Percentiles rank a stretch among this genome's conserved stretches.
Conservation (phyloP, 2,888 invertebrate species). For the Rotaria magnacalcarata region DNA sequence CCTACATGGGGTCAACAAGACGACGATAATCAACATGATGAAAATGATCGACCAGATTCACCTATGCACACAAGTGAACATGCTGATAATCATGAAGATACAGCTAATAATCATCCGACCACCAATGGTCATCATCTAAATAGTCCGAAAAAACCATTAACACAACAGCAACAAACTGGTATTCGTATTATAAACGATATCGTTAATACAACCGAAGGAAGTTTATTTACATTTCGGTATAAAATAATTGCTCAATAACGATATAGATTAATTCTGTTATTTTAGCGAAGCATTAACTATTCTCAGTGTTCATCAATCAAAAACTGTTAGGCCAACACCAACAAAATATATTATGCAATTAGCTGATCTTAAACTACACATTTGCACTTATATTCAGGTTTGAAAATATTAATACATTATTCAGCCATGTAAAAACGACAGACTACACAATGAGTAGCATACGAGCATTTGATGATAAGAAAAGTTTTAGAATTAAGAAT, state of each 20-base stretch:
- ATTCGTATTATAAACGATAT: constrained; percentile 55
- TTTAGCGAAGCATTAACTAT: constrained; percentile 65
- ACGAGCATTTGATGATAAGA: too few relatives aligned
- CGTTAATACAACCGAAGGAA: constrained; percentile 55
- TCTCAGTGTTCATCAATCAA: constrained; percentile 59
- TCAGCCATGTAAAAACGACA: neutral
- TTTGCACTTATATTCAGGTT: constrained; percentile 64
- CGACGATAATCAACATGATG: constrained; percentile 50
- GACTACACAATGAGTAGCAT: too few relatives aligned
- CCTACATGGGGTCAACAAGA: constrained; percentile 50
- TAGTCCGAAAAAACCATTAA: constrained; percentile 52
- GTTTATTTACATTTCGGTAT: constrained; percentile 58
- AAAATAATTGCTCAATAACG: neutral
- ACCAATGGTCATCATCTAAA: constrained; percentile 48
- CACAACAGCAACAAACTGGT: constrained; percentile 54
- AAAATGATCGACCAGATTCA: constrained; percentile 29
- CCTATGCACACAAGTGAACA: neutral
- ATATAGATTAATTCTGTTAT: neutral
- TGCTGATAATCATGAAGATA: neutral
- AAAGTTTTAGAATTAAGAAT: too few relatives aligned
- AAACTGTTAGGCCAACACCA: constrained; percentile 61
- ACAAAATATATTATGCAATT: constrained; percentile 68
- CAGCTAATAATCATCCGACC: constrained; percentile 35
- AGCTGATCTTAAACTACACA: constrained; percentile 65
- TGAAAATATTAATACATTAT: too few relatives aligned